Evolutionary conservation across 2,888 invertebrate genomes (phyloP).

Genomic region (Callosobruchus maculatus): DNA sequence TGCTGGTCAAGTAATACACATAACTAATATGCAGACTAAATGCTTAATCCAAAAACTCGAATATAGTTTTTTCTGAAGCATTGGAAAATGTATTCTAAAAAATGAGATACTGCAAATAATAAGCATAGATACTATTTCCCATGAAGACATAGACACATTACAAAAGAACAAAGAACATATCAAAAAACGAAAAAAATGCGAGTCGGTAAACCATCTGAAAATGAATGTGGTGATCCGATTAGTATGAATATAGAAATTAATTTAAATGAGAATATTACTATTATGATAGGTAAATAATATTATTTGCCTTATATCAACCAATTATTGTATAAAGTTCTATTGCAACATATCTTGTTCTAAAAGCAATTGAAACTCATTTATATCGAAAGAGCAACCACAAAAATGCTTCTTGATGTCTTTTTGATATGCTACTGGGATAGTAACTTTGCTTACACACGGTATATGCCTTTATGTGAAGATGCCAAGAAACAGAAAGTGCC

Average conservation of each 20-base stretch:
- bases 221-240: not conserved
- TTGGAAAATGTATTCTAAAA: too few relatives aligned
- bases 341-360: not conserved
- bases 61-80: too few relatives aligned
- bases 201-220: not conserved
- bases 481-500: too few relatives aligned
- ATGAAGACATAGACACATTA: not conserved
- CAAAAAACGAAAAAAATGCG: not conserved
- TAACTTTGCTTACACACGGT: too few relatives aligned
- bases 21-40: too few relatives aligned
- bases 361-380: not conserved
- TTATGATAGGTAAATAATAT: not conserved
- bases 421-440: too few relatives aligned
- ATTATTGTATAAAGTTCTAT: not conserved
- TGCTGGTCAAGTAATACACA: too few relatives aligned
- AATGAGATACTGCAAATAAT: not conserved
- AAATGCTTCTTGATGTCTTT: too few relatives aligned
- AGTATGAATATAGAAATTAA: not conserved
- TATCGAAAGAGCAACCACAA: too few relatives aligned
- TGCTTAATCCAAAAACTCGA: too few relatives aligned
- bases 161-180: not conserved
- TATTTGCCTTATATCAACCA: not conserved
- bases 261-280: not conserved
- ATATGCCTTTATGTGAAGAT: too few relatives aligned
- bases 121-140: not conserved